Conservation (phyloP, 2,888 invertebrate species). For the Dryadula phaetusa region DNA sequence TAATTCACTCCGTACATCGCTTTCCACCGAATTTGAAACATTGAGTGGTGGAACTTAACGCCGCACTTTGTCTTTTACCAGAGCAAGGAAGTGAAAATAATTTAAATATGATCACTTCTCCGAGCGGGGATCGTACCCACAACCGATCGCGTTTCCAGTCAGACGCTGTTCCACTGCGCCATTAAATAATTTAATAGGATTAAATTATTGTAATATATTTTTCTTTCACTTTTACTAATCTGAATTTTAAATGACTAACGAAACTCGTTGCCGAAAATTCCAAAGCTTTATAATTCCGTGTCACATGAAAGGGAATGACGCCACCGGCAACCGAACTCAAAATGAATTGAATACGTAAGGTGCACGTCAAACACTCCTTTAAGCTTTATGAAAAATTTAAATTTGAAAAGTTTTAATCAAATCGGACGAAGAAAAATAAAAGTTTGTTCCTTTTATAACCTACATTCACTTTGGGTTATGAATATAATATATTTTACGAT, state of each 20-base stretch:
- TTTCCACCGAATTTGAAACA: too few species aligned
- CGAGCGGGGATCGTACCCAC: too few species aligned
- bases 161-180: too few species aligned
- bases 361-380: constrained; percentile 12
- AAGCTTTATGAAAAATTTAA: constrained; percentile 14
- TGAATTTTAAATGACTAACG: constrained; percentile 11
- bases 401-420: constrained; percentile 13
- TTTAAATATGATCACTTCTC: too few species aligned
- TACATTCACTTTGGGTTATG: neutral
- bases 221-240: constrained; percentile 7
- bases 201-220: neutral
- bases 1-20: too few species aligned
- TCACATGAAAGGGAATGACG: constrained; percentile 12
- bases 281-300: neutral
- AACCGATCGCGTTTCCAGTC: too few species aligned
- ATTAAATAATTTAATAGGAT: too few species aligned
- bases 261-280: neutral
- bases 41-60: too few species aligned
- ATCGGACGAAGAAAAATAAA: constrained; percentile 14
- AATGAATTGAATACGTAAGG: constrained; percentile 3
- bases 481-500: neutral
- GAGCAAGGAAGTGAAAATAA: too few species aligned
- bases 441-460: neutral
- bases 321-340: neutral
- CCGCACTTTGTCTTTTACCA: too few species aligned